These are phyloP conservation scores for Drosophila paulistorum DNA, from an alignment of 1,140 invertebrate genomes.

Conservation along the genomic window DNA sequence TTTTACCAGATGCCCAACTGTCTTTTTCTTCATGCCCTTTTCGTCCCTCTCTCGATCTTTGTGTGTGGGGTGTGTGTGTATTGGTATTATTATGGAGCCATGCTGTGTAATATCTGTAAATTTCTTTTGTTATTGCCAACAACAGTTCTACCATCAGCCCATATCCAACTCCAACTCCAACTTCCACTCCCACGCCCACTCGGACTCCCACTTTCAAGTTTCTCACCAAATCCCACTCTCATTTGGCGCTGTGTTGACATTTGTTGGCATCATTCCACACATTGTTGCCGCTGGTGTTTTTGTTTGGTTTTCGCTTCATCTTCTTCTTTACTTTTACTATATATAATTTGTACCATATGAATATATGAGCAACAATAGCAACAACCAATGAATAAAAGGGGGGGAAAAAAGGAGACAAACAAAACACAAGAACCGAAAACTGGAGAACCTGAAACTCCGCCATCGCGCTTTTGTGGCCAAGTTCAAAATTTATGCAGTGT, in stretches of 20 bases:
- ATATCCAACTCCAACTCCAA: neutral
- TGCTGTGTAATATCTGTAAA: conserved; percentile 82
- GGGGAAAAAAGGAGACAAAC: conserved; percentile 23
- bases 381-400: conserved; percentile 21
- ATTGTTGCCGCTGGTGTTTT: conserved; percentile 80
- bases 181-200: neutral
- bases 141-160: conserved; percentile 59
- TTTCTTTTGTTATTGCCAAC: conserved; percentile 81
- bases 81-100: conserved; percentile 80
- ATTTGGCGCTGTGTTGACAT: conserved; percentile 67
- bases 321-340: conserved; percentile 80
- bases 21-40: conserved; percentile 15
- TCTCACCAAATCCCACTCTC: conserved; percentile 8
- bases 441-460: conserved; percentile 48
- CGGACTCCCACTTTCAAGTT: neutral
- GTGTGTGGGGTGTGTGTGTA: conserved; percentile 43
- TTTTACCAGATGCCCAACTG: conserved; percentile 16
- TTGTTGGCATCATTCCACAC: conserved; percentile 79
- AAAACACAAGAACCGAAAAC: conserved; percentile 16
- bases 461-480: conserved; percentile 58
- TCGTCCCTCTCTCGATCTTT: conserved; percentile 9
- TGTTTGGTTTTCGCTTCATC: conserved; percentile 71
- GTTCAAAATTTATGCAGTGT: conserved; percentile 81
- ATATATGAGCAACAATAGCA: conserved; percentile 59
- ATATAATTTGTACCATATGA: conserved; percentile 82